Evolutionary conservation across 1,140 invertebrate genomes (phyloP), one percentile per base, ranked within the genome.

Genomic region (Megalopta genalis): DNA sequence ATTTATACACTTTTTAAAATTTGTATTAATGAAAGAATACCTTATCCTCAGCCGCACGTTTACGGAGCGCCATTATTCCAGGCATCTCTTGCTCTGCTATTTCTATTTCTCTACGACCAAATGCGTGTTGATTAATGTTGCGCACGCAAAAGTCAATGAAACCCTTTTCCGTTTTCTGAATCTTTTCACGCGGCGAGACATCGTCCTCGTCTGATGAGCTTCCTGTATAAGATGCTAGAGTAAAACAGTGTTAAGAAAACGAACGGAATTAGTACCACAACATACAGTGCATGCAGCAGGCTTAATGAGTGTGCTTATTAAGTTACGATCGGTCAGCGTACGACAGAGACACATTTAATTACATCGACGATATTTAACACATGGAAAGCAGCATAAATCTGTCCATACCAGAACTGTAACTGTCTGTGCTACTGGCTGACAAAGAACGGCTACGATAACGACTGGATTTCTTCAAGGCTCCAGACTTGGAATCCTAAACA

Each of bases 1-100:
- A 32, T 32, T 32, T 32, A 2, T 32, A 32, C 32, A 32, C 32
- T 32, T n/a, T 1, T 8, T 1, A 54, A 25, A 65, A 21, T 54
- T 46, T 46, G 66, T 60, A 72, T 59, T 65, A n/a, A 52, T 21
- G 1, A 52, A 57, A n/a, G 6, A 57, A 57, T 84, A 93, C 92
- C 90, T 98, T 99, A 89, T 99, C 98, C 70, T 98, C 97, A 60
- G 96, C 95, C 0, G 98, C 98, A 69, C 98, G 93, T 89, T 97
- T 97, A 62, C 98, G 94, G 79, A 99, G 91, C 0, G 98, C 98
- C 95, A 99, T 98, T 69, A 99, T 98, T 4, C 98, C 98, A 0
- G 98, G 98, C 98, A 99, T 99, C 94, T 99, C 98, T 94, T 99
- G 98, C 90, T 99, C 98, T n/a, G 98, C 98, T 84, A 99, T 99